Evolutionary conservation across 2,888 invertebrate species (phyloP), one percentile per base, ranked within the genome.

Genomic region (Archaeoteleia sp.): DNA sequence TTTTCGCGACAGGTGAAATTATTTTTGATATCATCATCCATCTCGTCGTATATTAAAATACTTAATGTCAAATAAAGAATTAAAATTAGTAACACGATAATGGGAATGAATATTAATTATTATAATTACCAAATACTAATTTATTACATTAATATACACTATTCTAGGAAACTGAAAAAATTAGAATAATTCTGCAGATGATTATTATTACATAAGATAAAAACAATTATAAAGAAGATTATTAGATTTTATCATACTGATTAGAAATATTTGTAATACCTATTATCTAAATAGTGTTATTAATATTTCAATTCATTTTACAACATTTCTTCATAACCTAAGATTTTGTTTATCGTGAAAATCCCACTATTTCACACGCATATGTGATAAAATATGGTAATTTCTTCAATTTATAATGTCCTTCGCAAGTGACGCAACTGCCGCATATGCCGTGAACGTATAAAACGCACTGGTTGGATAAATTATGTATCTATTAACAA

Each of bases 21-120:
- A 60, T 49, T 60, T 42, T 60, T 60, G 49, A 60, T 60, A 60
- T 60, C 58, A 49, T 60, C 49, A 49, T 60, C 58, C 43, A 37
- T 35, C 58, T 60, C 43, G 49, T 46, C 57, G 14, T 32, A 40
- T 30, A 48, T 46, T 57, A 57, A 46, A 57, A 57, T 39, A 40
- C 30, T 57, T 32, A 32, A 32, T 37, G 49, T 35, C 49, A 49
- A 49, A 60, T 49, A 42, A 49, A 48, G 40, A 12, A 51, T 12
- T 9, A 32, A 14, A 13, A 45, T 55, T 40, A 29, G 42, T 53
- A 23, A 42, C 25, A 39, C 9, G 29, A 29, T 9, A 8, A 29
- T 29, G 2, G 8, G 29, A 2, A 29, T 2, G 9, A 29, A 29
- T 29, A 29, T 8, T 29, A 9, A 29, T 29, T 29, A 29, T 23